Evolutionary conservation across 2,888 invertebrate genomes (phyloP), one percentile per base, ranked within the genome.

Genomic region (Thalpophila matura): DNA sequence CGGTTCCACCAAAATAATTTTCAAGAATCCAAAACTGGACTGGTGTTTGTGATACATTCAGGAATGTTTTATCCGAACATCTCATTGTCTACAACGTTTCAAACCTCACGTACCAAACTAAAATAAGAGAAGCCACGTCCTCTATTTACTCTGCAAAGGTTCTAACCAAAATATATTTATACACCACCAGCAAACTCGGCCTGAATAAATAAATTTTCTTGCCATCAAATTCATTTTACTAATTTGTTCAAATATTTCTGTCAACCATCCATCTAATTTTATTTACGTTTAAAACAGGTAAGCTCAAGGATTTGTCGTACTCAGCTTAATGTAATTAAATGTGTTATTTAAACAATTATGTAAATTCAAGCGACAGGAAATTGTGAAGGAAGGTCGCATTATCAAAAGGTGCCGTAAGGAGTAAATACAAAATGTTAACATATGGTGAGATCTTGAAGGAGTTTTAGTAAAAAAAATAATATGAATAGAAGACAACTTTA

Each of bases 341-440:
- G 86, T 86, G 83, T 88, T 89, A 86, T 88, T 89, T 88, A 86
- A 87, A 86, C 87, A 89, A 89, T 89, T 88, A 88, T 89, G 88
- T 81, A 89, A 88, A 89, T 86, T 80, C 80, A 81, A 78, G 83
- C 73, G 71, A 69, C 77, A 72, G 70, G 81, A 84, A 86, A 86
- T 81, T 85, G 85, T 80, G 63, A 74, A 62, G 81, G 83, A 82
- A 85, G 86, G 86, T 84, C 85, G 86, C 84, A 86, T 89, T 86
- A 86, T 82, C 81, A 86, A 84, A 84, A 66, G 81, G 83, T 81
- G 72, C 68, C 71, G 62, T 73, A 49, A 68, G 56, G 14, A 20
- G 10, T 49, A 20, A 33, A 53, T 50, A 61, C 31, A 14, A 47
- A 58, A 47, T 50, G 43, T 68, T 58, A 33, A 54, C 55, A 51